Evolutionary conservation across 2,113 vertebrate species (phyloP), one percentile per base, ranked within the genome.

Genomic region (Etia nguti): DNA sequence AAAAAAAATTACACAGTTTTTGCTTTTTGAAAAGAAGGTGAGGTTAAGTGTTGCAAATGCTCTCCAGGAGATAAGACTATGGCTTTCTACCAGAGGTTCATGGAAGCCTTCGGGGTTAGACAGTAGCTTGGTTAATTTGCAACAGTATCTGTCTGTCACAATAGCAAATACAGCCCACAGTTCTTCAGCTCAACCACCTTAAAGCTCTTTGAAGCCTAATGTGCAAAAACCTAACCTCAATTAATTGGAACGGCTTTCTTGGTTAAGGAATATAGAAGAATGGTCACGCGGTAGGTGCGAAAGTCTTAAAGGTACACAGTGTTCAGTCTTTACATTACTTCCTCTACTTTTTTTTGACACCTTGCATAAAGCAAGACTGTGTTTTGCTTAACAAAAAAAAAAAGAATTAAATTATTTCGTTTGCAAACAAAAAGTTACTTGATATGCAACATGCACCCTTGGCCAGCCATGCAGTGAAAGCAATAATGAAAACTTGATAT

Each of bases 121-220:
- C 62, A 31, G 81, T 26, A 59, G 62, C 31, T 16, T 81, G 43
- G 26, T 87, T 85, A 73, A 93, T 94, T 89, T 92, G 26, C 87
- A 92, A 91, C 88, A 89, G 84, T 70, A 62, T 82, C 43, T 20
- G 54, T 86, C 22, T 86, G 50, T 83, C 84, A 85, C 83, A 89
- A 82, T 29, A 73, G 62, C 36, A 85, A 57, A 84, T 90, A 36
- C 50, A 56, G 38, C 8, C 13, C 11, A 36, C 46, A 34, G 56
- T 26, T 68, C 16, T 77, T 84, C 59, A 81, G 43, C 50, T 31
- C 6, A 46, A 84, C 55, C 86, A 88, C 65, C 60, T 75, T 54
- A 81, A 90, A 41, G 29, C 79, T 52, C 48, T 31, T n/a, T n/a
- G 36, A 80, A 86, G 22, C 56, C 48, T 46, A 22, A 75, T 6